These are phyloP conservation scores for Leucopsar rothschildi DNA, from an alignment of 2,113 vertebrate species.

Conservation along the genomic window DNA sequence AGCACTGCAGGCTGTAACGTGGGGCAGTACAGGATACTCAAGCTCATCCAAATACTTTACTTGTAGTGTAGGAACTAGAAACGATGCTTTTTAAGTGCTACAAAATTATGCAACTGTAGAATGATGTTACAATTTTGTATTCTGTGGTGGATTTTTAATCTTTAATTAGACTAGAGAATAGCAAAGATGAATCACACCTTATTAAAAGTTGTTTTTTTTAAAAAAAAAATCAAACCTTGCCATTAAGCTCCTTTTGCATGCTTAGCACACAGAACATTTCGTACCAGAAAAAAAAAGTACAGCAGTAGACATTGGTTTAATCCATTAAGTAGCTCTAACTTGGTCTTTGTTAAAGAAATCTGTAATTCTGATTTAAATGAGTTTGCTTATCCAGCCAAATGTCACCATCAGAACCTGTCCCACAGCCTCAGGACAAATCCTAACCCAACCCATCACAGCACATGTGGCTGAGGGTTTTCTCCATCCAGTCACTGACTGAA, in stretches of 20 bases:
- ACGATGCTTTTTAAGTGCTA: not conserved
- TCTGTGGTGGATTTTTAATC: slow-evolving; percentile 18
- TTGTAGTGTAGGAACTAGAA: not conserved
- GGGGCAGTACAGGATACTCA: not conserved
- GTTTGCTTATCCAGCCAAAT: not conserved
- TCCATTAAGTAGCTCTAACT: not conserved
- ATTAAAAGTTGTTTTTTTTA: not conserved
- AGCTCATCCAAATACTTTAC: not conserved
- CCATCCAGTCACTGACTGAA: rapidly evolving
- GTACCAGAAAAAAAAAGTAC: not conserved
- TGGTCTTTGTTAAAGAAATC: not conserved
- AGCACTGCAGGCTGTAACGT: not conserved
- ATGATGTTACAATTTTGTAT: not conserved
- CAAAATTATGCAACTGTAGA: not conserved
- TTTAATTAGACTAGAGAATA: slow-evolving; percentile 48
- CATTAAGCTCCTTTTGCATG: not conserved
- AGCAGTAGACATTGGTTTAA: not conserved
- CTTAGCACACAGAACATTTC: not conserved
- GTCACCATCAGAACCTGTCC: not conserved
- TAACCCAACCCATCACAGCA: not conserved
- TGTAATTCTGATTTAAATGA: not conserved
- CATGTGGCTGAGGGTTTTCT: not conserved
- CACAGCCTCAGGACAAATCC: not conserved
- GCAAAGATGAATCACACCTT: slow-evolving; percentile 36
- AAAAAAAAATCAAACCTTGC: not conserved